A percentile compares a stretch with the other conserved stretches of the same genome.
These are phyloP conservation scores for Drusus annulatus DNA, from an alignment of 1,140 invertebrate genomes.

Conservation along the genomic window DNA sequence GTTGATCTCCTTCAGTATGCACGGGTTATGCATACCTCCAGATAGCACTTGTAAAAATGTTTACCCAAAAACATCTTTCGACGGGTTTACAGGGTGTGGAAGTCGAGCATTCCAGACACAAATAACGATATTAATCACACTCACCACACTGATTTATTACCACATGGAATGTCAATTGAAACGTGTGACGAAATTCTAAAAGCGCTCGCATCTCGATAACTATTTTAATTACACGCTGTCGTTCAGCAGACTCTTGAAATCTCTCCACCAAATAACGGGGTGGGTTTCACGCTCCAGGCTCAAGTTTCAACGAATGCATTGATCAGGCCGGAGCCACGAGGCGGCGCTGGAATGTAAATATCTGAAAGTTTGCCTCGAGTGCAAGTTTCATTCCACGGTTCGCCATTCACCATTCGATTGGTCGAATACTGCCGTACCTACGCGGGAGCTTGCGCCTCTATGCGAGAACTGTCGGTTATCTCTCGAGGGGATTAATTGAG, in stretches of 20 bases:
- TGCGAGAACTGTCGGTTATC: constrained; percentile 9
- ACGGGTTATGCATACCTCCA: too few relatives aligned
- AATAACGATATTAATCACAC: too few relatives aligned
- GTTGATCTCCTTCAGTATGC: too few relatives aligned
- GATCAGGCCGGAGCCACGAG: not conserved
- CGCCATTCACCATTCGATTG: not conserved
- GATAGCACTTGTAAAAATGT: too few relatives aligned
- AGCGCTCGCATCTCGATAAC: not conserved
- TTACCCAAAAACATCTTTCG: too few relatives aligned
- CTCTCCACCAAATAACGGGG: constrained; percentile 1
- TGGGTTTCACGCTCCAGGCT: not conserved
- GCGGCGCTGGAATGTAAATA: constrained; percentile 11
- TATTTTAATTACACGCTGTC: constrained; percentile 7
- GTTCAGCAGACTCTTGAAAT: constrained; percentile 14
- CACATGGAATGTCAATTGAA: not conserved
- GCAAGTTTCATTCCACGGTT: constrained; percentile 11
- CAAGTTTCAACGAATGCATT: constrained; percentile 27
- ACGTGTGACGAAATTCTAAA: constrained; percentile 9
- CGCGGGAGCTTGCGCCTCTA: not conserved
- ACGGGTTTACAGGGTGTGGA: too few relatives aligned
- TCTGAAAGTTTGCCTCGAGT: constrained; percentile 14
- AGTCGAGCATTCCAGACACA: too few relatives aligned
- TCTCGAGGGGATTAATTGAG: constrained; percentile 34
- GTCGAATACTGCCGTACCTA: not conserved
- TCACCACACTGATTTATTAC: too few relatives aligned